Evolutionary conservation across 1,140 invertebrate species (phyloP).

Genomic region (Drosophila orena): DNA sequence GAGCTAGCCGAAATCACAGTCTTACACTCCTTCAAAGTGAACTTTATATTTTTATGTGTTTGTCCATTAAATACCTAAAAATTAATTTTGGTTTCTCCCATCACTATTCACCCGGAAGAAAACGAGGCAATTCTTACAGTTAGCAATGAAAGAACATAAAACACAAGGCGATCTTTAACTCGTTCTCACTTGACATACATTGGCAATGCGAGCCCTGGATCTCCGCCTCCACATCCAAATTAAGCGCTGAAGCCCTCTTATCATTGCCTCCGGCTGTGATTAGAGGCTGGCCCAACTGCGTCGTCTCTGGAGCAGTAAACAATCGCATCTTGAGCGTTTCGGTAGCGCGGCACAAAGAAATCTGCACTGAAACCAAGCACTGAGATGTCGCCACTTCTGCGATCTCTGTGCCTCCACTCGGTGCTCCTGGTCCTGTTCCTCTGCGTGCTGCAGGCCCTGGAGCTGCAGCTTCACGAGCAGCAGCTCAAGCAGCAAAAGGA

Average conservation of each 20-base stretch:
- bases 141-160: conserved; percentile 12
- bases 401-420: conserved; percentile 37
- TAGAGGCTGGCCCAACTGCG: conserved; percentile 22
- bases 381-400: conserved; percentile 54
- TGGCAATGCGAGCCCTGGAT: conserved; percentile 13
- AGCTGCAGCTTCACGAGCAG: conserved; percentile 63
- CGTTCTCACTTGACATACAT: conserved; percentile 46
- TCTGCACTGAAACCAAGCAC: conserved; percentile 1
- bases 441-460: conserved; percentile 58
- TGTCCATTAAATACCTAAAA: too few species aligned
- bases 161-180: conserved; percentile 9
- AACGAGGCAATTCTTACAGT: conserved; percentile 5
- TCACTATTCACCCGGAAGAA: not conserved
- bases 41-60: too few species aligned
- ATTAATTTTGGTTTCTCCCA: too few species aligned
- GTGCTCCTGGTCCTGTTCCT: conserved; percentile 54
- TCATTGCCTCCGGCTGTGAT: conserved; percentile 44
- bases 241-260: conserved; percentile 47
- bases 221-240: conserved; percentile 26
- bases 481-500: conserved; percentile 63
- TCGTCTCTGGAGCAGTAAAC: conserved; percentile 56
- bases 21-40: too few species aligned
- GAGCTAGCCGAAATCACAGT: too few species aligned
- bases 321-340: conserved; percentile 44
- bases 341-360: conserved; percentile 12